Percentiles rank a stretch among this genome's conserved stretches.
Evolutionary conservation across 1,140 invertebrate species (phyloP).

Genomic region (Uloborus diversus): DNA sequence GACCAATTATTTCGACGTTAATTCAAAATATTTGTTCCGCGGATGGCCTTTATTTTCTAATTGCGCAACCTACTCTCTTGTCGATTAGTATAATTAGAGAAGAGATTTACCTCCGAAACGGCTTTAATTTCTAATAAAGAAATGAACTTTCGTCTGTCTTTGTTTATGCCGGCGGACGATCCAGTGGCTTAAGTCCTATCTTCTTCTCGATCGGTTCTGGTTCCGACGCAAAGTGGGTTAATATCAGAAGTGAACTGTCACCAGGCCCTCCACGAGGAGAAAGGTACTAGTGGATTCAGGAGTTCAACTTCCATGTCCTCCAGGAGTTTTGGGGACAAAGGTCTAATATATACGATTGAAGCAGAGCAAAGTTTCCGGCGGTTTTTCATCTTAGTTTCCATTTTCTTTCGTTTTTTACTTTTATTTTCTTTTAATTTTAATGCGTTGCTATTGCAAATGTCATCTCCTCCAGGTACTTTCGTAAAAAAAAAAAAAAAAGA

Average conservation of each 20-base stretch:
- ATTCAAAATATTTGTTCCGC: conserved; percentile 51
- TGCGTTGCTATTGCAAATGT: too few species aligned
- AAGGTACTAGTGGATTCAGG: neutral
- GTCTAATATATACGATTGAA: neutral
- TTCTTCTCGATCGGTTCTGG: too few species aligned
- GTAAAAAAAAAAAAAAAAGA: too few species aligned
- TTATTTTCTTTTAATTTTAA: too few species aligned
- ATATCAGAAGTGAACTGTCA: neutral
- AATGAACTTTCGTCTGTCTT: conserved; percentile 17
- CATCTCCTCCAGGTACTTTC: too few species aligned
- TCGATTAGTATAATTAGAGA: conserved; percentile 21
- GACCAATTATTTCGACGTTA: conserved; percentile 46
- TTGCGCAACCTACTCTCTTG: conserved; percentile 18
- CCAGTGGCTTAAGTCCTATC: neutral
- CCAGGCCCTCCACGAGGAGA: neutral
- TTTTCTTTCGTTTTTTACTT: too few species aligned
- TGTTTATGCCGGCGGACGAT: neutral
- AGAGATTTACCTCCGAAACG: neutral
- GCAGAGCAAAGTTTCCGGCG: neutral
- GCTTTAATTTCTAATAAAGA: conserved; percentile 33
- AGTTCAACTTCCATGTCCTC: neutral
- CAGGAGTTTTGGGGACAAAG: neutral
- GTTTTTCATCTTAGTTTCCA: neutral
- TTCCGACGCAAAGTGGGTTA: neutral
- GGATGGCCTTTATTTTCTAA: conserved; percentile 38